These are phyloP conservation scores for Eretmocerus hayati DNA, from an alignment of 2,888 invertebrate species.

Conservation along the genomic window DNA sequence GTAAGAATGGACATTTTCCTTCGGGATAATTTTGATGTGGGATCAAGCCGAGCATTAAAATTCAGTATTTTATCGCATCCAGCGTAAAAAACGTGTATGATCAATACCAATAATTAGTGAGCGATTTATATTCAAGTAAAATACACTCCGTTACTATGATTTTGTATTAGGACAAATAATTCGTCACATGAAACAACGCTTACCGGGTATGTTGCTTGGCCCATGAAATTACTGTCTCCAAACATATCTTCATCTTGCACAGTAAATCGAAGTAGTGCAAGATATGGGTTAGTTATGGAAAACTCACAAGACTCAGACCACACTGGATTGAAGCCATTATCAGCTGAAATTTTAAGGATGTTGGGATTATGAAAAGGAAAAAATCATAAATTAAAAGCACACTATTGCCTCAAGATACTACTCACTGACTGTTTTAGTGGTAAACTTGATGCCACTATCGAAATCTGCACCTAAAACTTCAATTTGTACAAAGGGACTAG, in stretches of 20 bases:
- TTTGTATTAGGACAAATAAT: not conserved
- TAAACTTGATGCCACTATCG: conserved; percentile 75
- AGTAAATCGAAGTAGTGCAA: conserved; percentile 78
- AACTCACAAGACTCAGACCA: conserved; percentile 87
- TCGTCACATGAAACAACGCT: conserved; percentile 34
- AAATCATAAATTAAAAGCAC: not conserved
- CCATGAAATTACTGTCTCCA: conserved; percentile 92
- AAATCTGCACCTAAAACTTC: conserved; percentile 84
- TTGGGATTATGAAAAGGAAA: conserved; percentile 5
- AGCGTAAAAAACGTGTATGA: too few relatives aligned
- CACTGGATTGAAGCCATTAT: conserved; percentile 89
- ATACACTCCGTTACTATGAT: not conserved
- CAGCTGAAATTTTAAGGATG: conserved; percentile 50
- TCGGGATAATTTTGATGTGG: too few relatives aligned
- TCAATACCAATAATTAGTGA: too few relatives aligned
- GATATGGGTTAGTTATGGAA: conserved; percentile 70
- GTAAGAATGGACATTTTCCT: too few relatives aligned
- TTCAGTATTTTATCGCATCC: too few relatives aligned
- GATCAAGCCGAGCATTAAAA: too few relatives aligned
- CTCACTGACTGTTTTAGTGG: conserved; percentile 79
- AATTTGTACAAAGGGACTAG: conserved; percentile 86
- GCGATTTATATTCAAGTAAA: too few relatives aligned
- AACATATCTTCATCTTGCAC: conserved; percentile 96
- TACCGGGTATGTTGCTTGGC: conserved; percentile 90
- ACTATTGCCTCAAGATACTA: conserved; percentile 29